These are phyloP conservation scores for Nanorana parkeri DNA, from an alignment of 2,113 vertebrate species.

Conservation along the genomic window DNA sequence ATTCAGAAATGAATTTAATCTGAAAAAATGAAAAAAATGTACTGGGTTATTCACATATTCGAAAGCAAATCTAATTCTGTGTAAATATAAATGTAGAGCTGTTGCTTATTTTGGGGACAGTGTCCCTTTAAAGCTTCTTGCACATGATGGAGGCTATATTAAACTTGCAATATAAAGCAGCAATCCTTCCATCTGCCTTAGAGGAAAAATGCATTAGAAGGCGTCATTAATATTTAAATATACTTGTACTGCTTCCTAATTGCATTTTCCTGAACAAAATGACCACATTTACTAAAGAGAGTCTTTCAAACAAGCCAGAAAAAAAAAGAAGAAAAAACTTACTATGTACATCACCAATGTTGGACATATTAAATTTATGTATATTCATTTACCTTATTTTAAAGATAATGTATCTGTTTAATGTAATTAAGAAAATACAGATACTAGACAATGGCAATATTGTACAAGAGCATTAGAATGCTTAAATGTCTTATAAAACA, in stretches of 20 bases:
- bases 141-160: slow-evolving; percentile 24
- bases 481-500: too few species aligned
- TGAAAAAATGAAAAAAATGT: background rate
- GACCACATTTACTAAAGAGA: slow-evolving; percentile 40
- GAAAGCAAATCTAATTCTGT: too few species aligned
- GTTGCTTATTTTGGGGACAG: too few species aligned
- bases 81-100: too few species aligned
- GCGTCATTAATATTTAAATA: slow-evolving; percentile 52
- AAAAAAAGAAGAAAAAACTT: background rate
- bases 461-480: too few species aligned
- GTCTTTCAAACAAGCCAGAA: background rate
- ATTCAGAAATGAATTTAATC: slow-evolving; percentile 5
- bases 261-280: slow-evolving; percentile 54
- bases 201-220: slow-evolving; percentile 49
- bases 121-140: background rate
- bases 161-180: slow-evolving; percentile 16
- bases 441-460: too few species aligned
- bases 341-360: slow-evolving; percentile 20
- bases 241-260: slow-evolving; percentile 46
- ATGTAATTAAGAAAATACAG: too few species aligned
- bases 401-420: background rate
- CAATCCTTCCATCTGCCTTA: slow-evolving; percentile 41
- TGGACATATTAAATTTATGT: slow-evolving; percentile 1
- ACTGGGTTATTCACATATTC: background rate
- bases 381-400: background rate